phyloP scores from a whole-genome alignment of 2,888 invertebrate species.

The Eupithecia subumbrata region DNA sequence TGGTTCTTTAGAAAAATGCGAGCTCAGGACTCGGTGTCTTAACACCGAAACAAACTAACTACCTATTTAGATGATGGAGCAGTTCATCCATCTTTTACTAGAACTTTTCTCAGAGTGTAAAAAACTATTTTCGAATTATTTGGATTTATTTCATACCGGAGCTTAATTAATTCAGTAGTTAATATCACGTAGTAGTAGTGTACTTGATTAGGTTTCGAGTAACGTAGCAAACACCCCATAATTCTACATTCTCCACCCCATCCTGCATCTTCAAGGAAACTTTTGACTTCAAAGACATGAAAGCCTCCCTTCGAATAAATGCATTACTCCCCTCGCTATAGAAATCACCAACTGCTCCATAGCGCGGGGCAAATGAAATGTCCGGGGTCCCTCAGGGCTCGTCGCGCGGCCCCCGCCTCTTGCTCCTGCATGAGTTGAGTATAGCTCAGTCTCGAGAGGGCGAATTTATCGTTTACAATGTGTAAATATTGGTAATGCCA shows the following conservation, averaged over 20 bases:
- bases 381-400: constrained; percentile 62
- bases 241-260: constrained; percentile 27
- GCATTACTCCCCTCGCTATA: constrained; percentile 53
- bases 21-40: too few species aligned
- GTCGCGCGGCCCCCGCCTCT: constrained; percentile 52
- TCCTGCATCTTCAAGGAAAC: constrained; percentile 40
- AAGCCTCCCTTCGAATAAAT: constrained; percentile 54
- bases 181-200: too few species aligned
- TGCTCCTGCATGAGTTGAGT: constrained; percentile 61
- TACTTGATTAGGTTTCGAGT: constrained; percentile 26
- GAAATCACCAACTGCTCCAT: constrained; percentile 59
- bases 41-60: too few species aligned
- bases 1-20: neutral
- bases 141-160: too few species aligned
- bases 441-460: constrained; percentile 53
- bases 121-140: too few species aligned
- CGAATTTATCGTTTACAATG: constrained; percentile 67
- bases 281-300: constrained; percentile 52
- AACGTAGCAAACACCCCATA: constrained; percentile 43
- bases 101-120: neutral
- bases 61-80: neutral
- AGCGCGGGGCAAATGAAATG: constrained; percentile 65
- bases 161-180: too few species aligned
- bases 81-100: neutral
- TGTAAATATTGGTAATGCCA: constrained; percentile 68